phyloP scores from a whole-genome alignment of 2,113 vertebrate species.

The Mesoclemmys tuberculata region DNA sequence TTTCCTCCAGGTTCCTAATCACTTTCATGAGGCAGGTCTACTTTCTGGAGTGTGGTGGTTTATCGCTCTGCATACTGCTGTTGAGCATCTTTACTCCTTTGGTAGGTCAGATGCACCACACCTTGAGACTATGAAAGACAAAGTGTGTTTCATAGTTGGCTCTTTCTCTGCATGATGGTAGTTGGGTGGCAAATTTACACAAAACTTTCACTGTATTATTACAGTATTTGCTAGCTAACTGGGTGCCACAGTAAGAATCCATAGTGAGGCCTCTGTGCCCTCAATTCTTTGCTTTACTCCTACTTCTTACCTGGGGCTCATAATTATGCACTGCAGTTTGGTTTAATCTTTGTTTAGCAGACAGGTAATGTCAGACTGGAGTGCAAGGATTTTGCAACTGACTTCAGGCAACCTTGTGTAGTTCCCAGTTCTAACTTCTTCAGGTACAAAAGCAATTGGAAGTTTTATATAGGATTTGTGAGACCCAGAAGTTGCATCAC shows the following conservation, averaged over 20 bases:
- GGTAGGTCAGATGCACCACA: background rate
- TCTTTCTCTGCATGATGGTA: background rate
- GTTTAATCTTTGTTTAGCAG: background rate
- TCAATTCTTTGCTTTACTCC: background rate
- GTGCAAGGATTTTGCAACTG: background rate
- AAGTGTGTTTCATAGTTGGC: background rate
- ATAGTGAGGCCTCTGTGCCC: background rate
- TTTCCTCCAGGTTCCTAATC: background rate
- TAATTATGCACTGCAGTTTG: background rate
- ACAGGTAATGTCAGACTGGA: background rate
- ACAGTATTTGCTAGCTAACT: background rate
- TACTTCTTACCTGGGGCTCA: background rate
- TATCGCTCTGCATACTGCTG: background rate
- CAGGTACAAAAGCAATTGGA: background rate
- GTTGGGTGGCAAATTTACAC: background rate
- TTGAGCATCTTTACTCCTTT: background rate
- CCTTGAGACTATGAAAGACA: background rate
- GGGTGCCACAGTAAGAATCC: background rate
- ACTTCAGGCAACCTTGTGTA: background rate
- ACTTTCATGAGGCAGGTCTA: background rate
- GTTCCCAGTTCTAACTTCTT: background rate
- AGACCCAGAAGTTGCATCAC: background rate
- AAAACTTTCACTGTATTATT: fast-evolving
- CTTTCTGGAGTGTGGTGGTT: background rate
- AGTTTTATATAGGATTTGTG: background rate